Percentiles rank a stretch among this genome's conserved stretches.
Conservation (phyloP, 2,888 invertebrate genomes). For the Acrobasis repandana region DNA sequence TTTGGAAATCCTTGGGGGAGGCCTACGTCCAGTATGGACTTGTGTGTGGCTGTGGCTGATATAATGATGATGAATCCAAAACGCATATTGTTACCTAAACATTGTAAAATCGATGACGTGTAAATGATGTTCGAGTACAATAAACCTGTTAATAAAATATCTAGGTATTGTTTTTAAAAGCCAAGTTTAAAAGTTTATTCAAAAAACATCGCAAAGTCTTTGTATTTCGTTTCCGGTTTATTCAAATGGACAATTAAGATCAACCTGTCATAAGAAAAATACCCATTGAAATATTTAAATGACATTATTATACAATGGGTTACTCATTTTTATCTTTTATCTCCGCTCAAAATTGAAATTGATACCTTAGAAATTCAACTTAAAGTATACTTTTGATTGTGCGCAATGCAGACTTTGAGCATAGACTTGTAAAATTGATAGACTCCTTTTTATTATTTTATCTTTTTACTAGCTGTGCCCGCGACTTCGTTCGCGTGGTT, state of each 20-base stretch:
- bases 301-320: conserved; percentile 47
- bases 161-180: no score
- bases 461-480: no score
- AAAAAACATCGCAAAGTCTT: not conserved
- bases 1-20: no score
- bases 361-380: conserved; percentile 30
- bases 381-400: conserved; percentile 48
- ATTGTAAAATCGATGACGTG: no score
- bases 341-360: conserved; percentile 30
- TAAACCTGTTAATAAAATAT: no score
- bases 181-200: not conserved
- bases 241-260: conserved; percentile 13
- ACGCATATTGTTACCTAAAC: no score
- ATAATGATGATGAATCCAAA: no score
- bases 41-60: no score
- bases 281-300: conserved; percentile 30
- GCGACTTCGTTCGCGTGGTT: no score
- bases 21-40: no score
- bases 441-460: not conserved
- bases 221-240: not conserved
- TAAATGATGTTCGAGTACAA: no score
- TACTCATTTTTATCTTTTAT: conserved; percentile 40
- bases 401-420: conserved; percentile 29
- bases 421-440: not conserved
- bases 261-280: conserved; percentile 32